phyloP scores from a whole-genome alignment of 1,140 invertebrate species.

The Limonius californicus region DNA sequence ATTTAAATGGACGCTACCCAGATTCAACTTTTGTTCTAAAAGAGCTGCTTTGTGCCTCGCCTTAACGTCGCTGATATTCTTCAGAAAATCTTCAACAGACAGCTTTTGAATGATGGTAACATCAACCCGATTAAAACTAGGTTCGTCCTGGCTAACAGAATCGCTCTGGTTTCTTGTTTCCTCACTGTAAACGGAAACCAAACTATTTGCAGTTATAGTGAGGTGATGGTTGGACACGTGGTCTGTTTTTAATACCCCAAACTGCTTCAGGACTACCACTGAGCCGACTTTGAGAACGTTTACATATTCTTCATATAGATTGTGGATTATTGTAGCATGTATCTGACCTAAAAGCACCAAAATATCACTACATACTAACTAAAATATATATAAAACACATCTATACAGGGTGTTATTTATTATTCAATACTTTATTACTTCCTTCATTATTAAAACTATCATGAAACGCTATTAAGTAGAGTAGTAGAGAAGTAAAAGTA shows the following conservation, averaged over 20 bases:
- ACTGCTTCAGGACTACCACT: conserved; percentile 20
- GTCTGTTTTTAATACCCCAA: conserved; percentile 11
- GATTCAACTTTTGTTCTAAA: too few relatives aligned
- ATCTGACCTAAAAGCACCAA: conserved; percentile 5
- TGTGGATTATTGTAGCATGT: conserved; percentile 17
- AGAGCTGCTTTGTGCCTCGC: too few relatives aligned
- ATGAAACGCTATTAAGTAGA: too few relatives aligned
- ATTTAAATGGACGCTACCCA: too few relatives aligned
- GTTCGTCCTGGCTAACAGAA: too few relatives aligned
- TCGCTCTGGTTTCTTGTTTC: background rate
- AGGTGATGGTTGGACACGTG: background rate
- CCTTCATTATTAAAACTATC: too few relatives aligned
- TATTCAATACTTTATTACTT: too few relatives aligned
- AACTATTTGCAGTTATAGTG: conserved; percentile 19
- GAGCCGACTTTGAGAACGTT: conserved; percentile 6
- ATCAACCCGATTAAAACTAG: background rate
- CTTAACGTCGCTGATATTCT: background rate
- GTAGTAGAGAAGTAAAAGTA: too few relatives aligned
- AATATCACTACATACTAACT: too few relatives aligned
- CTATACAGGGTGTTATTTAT: too few relatives aligned
- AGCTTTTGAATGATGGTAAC: background rate
- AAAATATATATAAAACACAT: too few relatives aligned
- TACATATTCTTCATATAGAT: conserved; percentile 13
- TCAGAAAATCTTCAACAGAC: background rate
- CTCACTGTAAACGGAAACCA: conserved; percentile 16